These are phyloP conservation scores for Poecilia wingei DNA, from an alignment of 2,797 vertebrate genomes.

Conservation along the genomic window DNA sequence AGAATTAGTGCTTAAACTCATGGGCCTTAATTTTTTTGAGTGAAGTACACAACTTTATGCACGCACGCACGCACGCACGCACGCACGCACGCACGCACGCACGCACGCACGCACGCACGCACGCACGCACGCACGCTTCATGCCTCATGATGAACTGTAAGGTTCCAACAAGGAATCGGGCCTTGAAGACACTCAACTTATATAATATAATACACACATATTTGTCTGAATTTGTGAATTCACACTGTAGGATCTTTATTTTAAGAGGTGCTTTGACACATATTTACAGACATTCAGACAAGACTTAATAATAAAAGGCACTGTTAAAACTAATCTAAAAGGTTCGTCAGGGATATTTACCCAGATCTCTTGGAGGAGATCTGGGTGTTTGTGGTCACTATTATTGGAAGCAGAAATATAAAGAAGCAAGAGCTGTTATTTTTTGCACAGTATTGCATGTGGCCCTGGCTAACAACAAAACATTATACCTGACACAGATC, in stretches of 20 bases:
- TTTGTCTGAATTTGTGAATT: not conserved
- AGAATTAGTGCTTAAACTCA: not conserved
- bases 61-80: too few relatives aligned
- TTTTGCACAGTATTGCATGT: slow-evolving; percentile 3
- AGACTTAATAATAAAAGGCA: not conserved
- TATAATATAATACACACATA: not conserved
- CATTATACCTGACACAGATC: slow-evolving; percentile 92
- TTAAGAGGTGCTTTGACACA: not conserved
- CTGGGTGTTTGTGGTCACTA: not conserved
- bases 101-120: too few relatives aligned
- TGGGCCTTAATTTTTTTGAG: not conserved
- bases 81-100: too few relatives aligned
- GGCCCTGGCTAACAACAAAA: slow-evolving; percentile 32
- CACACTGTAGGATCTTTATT: not conserved
- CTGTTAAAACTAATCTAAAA: not conserved
- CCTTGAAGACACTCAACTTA: not conserved
- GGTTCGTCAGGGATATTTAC: not conserved
- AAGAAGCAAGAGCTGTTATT: not conserved
- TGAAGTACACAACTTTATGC: not conserved
- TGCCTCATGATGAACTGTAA: not conserved
- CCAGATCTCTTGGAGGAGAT: too few relatives aligned
- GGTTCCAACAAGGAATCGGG: not conserved
- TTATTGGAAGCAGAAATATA: not conserved
- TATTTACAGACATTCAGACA: not conserved
- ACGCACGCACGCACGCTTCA: not conserved